Base-by-base conservation (phyloP, 2,888 invertebrate genomes). In the Spisula subtruncata region DNA sequence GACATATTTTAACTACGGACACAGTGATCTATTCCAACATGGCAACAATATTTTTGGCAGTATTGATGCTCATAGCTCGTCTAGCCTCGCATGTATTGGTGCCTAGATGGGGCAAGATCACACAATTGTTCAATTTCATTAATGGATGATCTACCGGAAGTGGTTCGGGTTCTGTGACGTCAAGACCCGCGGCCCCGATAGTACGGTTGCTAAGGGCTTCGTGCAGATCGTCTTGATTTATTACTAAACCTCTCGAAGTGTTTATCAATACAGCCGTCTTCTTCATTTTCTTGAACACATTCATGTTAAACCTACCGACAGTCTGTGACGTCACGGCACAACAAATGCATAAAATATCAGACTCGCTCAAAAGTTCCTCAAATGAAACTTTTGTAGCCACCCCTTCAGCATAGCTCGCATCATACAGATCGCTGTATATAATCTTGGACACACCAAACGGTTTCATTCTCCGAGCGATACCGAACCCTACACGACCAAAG, bases 141-240 rank as follows among this genome's bases (percentile, higher is more conserved):
- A 99, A 97, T 1, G 98, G 98, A 97, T 98, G 98, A 93, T 98
- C 98, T 6, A 98, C 94, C 0, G 98, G 98, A 89, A 99, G 97
- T 0, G 99, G 99, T 96, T 99, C 99, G 0, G 99, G 99, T 0
- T 98, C 98, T 91, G 98, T 98, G 0, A 99, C 99, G 97, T 99
- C 99, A 60, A 99, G 97, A 0, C 99, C 99, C 0, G 99, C 99
- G 0, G 98, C 98, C 95, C 97, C 97, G 88, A 99, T 99, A 2
- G 97, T 97, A 20, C 98, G 98, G 81, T 97, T 97, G 94, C 97
- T 97, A 83, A 99, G 97, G 0, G 98, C 98, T 87, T 97, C 97
- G 89, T 98, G 97, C 84, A 99, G 97, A 20, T 98, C 98, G 54
- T 97, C 97, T 96, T 99, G 98, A 96, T 99, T 98, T 0, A 97